These are phyloP conservation scores for Eueides isabella DNA, from an alignment of 1,140 invertebrate species.

Conservation along the genomic window DNA sequence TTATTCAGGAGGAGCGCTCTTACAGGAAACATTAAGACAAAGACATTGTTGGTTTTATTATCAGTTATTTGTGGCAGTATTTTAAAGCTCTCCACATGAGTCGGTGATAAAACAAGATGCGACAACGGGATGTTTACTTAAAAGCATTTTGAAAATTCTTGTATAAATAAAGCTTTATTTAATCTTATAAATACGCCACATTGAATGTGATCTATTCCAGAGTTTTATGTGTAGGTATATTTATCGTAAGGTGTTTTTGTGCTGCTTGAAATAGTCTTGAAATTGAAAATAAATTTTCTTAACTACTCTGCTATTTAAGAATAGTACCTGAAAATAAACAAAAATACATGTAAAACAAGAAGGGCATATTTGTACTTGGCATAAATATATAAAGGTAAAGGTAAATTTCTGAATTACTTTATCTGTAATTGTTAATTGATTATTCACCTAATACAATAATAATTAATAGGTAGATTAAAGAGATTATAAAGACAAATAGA, in stretches of 20 bases:
- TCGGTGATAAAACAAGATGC: conserved; percentile 11
- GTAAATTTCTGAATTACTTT: too few relatives aligned
- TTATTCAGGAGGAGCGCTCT: conserved; percentile 12
- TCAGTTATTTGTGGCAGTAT: conserved; percentile 26
- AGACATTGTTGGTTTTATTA: conserved; percentile 37
- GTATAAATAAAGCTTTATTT: neutral
- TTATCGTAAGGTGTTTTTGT: too few relatives aligned
- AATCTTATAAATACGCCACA: neutral
- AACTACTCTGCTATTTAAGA: neutral
- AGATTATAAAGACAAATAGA: too few relatives aligned
- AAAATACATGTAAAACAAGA: neutral
- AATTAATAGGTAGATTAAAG: too few relatives aligned
- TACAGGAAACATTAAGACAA: conserved; percentile 37
- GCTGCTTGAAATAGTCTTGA: too few relatives aligned
- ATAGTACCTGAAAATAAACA: neutral
- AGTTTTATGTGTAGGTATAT: too few relatives aligned
- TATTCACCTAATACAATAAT: too few relatives aligned
- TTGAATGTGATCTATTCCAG: too few relatives aligned
- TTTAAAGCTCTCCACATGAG: conserved; percentile 11
- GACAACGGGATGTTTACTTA: neutral
- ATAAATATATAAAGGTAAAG: too few relatives aligned
- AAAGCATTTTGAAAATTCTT: neutral
- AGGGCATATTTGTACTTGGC: too few relatives aligned
- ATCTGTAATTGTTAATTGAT: too few relatives aligned
- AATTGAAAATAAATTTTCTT: too few relatives aligned